Percentiles rank a stretch among this genome's conserved stretches.
phyloP scores from a whole-genome alignment of 2,797 vertebrate species.

The Spea hammondii region DNA sequence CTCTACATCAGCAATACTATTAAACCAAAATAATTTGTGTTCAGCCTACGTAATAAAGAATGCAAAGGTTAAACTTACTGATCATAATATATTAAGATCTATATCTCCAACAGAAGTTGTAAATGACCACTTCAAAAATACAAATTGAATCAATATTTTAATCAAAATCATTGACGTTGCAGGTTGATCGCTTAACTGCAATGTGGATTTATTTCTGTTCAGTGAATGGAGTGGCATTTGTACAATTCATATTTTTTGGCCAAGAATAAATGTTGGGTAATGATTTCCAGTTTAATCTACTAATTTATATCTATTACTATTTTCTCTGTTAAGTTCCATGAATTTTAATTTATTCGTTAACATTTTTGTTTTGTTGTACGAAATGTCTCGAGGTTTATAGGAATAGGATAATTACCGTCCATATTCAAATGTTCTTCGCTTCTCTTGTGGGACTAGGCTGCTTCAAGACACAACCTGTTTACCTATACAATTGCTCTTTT shows the following conservation, averaged over 20 bases:
- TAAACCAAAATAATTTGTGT: too few relatives aligned
- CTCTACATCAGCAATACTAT: too few relatives aligned
- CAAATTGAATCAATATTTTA: neutral
- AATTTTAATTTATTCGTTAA: too few relatives aligned
- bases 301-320: too few relatives aligned
- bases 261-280: neutral
- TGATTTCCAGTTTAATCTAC: neutral
- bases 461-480: too few relatives aligned
- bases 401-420: too few relatives aligned
- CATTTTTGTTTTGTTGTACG: too few relatives aligned
- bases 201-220: neutral
- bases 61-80: neutral
- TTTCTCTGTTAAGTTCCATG: too few relatives aligned
- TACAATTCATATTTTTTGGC: neutral
- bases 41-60: neutral
- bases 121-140: neutral
- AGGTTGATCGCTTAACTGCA: neutral
- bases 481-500: too few relatives aligned
- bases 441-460: too few relatives aligned
- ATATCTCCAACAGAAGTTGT: neutral
- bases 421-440: too few relatives aligned
- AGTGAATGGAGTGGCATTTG: slow-evolving; percentile 1
- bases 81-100: slow-evolving; percentile 4
- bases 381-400: too few relatives aligned
- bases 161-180: neutral